phyloP scores from a whole-genome alignment of 2,888 invertebrate species.

The Trissolcus brochymenae region DNA sequence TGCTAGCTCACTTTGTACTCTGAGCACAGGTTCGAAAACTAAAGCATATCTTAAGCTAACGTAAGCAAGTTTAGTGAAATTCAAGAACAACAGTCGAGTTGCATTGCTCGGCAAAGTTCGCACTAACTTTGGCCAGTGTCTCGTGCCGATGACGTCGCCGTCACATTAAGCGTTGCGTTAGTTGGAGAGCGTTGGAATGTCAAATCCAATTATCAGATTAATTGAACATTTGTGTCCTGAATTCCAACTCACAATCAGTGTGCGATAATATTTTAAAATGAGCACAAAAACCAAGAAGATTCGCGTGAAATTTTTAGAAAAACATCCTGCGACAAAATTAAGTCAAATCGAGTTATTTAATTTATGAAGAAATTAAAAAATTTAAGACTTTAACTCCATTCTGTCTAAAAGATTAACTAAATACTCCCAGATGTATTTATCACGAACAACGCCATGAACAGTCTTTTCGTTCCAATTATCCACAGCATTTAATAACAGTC shows the following conservation, averaged over 20 bases:
- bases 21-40: conserved; percentile 25
- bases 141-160: conserved; percentile 53
- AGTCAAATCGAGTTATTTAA: too few relatives aligned
- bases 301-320: too few relatives aligned
- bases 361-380: too few relatives aligned
- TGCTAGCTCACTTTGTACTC: conserved; percentile 25
- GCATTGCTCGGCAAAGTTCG: conserved; percentile 41
- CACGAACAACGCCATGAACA: conserved; percentile 44
- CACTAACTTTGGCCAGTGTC: conserved; percentile 51
- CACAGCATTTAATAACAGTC: conserved; percentile 60
- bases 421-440: conserved; percentile 39
- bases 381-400: conserved; percentile 16
- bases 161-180: conserved; percentile 50
- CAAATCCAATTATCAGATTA: conserved; percentile 56
- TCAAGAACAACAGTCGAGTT: conserved; percentile 56
- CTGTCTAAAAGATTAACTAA: conserved; percentile 36
- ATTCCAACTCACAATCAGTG: conserved; percentile 32
- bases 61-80: conserved; percentile 48
- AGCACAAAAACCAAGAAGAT: background rate
- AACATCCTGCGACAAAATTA: too few relatives aligned
- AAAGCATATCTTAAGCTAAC: conserved; percentile 36
- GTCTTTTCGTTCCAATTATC: conserved; percentile 58
- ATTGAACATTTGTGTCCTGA: conserved; percentile 51
- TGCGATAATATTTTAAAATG: conserved; percentile 24
- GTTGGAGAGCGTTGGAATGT: conserved; percentile 54